A percentile compares a stretch with the other conserved stretches of the same genome.
Conservation (phyloP, 2,888 invertebrate species). For the Autographa pulchrina region DNA sequence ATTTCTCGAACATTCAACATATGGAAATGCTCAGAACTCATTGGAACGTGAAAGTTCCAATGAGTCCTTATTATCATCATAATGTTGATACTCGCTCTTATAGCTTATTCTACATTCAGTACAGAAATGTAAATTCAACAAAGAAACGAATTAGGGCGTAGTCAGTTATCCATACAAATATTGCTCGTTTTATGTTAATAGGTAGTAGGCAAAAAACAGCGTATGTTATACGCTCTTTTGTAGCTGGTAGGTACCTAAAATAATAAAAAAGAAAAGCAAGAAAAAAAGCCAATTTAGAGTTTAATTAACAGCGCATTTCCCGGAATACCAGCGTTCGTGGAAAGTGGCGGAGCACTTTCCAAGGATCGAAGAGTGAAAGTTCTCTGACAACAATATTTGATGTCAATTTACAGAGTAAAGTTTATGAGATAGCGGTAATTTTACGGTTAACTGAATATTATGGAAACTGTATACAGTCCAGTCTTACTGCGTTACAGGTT, state of each 20-base stretch:
- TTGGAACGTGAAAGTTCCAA: background rate
- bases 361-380: background rate
- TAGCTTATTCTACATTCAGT: background rate
- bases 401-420: slow-evolving; percentile 27
- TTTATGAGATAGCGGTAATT: slow-evolving; percentile 20
- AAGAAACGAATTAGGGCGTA: background rate
- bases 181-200: too few relatives aligned
- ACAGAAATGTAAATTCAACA: background rate
- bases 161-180: too few relatives aligned
- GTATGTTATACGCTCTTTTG: too few relatives aligned
- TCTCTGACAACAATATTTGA: slow-evolving; percentile 24
- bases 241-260: too few relatives aligned
- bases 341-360: background rate
- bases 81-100: background rate
- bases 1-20: background rate
- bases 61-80: background rate
- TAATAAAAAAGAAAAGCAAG: too few relatives aligned
- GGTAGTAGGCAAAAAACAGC: too few relatives aligned
- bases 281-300: too few relatives aligned
- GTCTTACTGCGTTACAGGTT: too few relatives aligned
- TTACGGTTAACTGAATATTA: slow-evolving; percentile 9
- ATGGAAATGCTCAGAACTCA: background rate
- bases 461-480: background rate
- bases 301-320: background rate
- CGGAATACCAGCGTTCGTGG: background rate